Conservation (phyloP, 2,888 invertebrate genomes). For the Erebia ligea region DNA sequence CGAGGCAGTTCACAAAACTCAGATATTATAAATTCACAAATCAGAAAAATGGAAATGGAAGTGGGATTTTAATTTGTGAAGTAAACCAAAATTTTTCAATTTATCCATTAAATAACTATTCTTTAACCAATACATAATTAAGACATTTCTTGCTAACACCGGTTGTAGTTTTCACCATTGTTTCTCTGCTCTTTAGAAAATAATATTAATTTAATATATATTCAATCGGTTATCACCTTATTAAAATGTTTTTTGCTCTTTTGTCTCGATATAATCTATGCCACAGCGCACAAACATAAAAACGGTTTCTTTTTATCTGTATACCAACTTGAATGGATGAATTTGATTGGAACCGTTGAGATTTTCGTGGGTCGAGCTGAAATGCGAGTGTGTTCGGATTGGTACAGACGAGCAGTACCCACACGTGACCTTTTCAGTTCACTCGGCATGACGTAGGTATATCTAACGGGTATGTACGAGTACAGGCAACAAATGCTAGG, state of each 20-base stretch:
- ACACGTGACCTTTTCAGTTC: background rate
- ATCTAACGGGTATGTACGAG: background rate
- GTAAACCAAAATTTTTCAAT: no score
- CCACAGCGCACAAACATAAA: background rate
- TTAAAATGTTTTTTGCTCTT: background rate
- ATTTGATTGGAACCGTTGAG: no score
- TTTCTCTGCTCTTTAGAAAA: background rate
- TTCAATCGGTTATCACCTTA: background rate
- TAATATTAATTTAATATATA: background rate
- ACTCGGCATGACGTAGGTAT: background rate
- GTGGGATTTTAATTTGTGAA: no score
- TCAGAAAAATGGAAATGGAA: no score
- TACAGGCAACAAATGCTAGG: background rate
- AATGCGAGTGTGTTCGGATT: background rate
- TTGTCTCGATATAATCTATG: background rate
- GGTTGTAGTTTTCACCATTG: no score
- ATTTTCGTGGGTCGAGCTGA: background rate
- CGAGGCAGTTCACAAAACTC: no score
- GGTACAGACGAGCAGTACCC: background rate
- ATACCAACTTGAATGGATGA: background rate
- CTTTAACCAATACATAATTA: no score
- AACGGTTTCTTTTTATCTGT: background rate
- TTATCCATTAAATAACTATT: no score
- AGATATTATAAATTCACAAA: no score
- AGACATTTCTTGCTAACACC: no score